Conservation (phyloP, 2,113 vertebrate species). For the Sula dactylatra region DNA sequence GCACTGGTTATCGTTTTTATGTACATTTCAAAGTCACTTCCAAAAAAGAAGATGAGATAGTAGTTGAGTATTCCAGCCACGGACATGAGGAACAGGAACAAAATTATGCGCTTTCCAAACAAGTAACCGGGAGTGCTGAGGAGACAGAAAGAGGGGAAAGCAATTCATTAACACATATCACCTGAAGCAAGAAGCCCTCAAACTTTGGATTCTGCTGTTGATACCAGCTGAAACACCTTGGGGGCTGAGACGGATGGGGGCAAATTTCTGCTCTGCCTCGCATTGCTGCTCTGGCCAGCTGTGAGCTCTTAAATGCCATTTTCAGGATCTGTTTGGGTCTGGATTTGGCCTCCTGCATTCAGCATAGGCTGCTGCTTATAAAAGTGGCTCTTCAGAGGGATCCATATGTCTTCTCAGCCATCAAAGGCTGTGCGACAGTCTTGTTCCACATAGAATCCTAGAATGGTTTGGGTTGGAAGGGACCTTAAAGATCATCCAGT, state of each 20-base stretch:
- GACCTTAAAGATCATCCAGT: too few species aligned
- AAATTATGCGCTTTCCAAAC: constrained; percentile 90
- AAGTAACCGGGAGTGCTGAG: constrained; percentile 89
- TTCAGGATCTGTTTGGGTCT: neutral
- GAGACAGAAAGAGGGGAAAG: constrained; percentile 8
- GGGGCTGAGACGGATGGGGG: neutral
- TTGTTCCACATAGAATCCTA: neutral
- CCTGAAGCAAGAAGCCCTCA: neutral
- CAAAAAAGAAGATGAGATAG: constrained; percentile 75
- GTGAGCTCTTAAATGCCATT: neutral
- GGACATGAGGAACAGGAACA: constrained; percentile 90
- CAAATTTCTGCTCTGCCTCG: neutral
- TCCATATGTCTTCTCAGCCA: neutral
- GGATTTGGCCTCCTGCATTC: neutral
- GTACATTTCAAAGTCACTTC: constrained; percentile 85
- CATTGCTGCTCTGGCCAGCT: neutral
- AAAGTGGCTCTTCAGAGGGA: neutral
- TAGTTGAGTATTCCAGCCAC: constrained; percentile 87
- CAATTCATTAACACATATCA: neutral
- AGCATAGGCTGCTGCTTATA: neutral
- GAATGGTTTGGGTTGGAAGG: too few species aligned
- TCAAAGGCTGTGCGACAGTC: neutral
- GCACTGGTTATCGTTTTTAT: constrained; percentile 83
- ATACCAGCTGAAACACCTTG: neutral
- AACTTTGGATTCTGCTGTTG: neutral